Base-by-base conservation (phyloP, 2,888 invertebrate genomes). In the Idaea straminata region DNA sequence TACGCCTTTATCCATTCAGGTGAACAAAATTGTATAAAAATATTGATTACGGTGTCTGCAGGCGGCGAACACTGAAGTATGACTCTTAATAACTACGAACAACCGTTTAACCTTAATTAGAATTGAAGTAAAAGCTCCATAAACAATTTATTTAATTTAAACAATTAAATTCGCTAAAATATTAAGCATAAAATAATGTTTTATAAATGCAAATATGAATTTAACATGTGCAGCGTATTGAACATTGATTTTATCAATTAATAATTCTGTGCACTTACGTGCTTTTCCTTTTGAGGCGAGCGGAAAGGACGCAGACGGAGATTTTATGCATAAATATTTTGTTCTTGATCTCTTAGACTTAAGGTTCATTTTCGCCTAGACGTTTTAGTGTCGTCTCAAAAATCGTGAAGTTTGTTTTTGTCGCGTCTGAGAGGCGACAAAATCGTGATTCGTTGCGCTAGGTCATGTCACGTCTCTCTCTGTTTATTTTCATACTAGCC, bases 381-480 rank as follows among this genome's bases (percentile, higher is more conserved):
- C 15, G 16, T 34, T 66, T 47, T 10, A 5, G 63, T 60, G 59
- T 36, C 5, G 63, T 60, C 57, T 57, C 5, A 35, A 59, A 64
- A 70, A 63, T 59, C 58, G 62, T 64, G 47, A 66, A 66, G 72
- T 72, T 75, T 74, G 72, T 74, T 75, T 75, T 73, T 69, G 71
- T 68, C 72, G 78, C 81, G 83, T 78, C 82, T 74, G 64, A 59
- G 64, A 71, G 82, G 80, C 81, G 82, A 77, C 83, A 75, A 74
- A 73, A 64, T 70, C 73, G 71, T 78, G 79, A 80, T 68, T 78
- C 78, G 79, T 78, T 81, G 82, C 73, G 81, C 78, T 82, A 81
- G 82, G 79, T 83, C 83, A 76, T 72, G 78, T 71, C 74, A 69
- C 66, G 71, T 65, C 71, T 74, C 74, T 79, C 77, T 79, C 71